A percentile compares a stretch with the other conserved stretches of the same genome.
phyloP scores from a whole-genome alignment of 37 sponge, comb jelly and placozoan genomes.

The Oscarella lobularis region DNA sequence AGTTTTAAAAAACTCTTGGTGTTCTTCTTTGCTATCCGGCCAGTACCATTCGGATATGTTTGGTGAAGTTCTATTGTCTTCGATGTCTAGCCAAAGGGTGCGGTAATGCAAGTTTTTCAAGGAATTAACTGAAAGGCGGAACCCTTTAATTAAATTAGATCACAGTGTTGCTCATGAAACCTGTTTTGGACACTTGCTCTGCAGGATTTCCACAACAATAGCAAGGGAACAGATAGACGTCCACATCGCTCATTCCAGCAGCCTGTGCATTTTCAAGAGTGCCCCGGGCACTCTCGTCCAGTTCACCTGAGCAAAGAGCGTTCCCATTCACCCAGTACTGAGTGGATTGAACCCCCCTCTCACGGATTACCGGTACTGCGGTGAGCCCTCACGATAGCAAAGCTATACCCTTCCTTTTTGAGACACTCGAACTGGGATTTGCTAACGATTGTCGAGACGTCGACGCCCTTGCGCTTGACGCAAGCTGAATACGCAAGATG shows the following conservation, averaged over 20 bases:
- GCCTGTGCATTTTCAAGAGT: conserved; percentile 56
- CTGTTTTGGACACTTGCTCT: conserved; percentile 60
- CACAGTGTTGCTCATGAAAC: too few relatives aligned
- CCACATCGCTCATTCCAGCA: conserved; percentile 53
- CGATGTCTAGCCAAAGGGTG: conserved; percentile 7
- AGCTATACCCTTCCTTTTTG: conserved; percentile 38
- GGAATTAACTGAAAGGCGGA: not conserved
- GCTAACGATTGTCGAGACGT: conserved; percentile 28
- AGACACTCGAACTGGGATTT: conserved; percentile 34
- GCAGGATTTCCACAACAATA: conserved; percentile 50
- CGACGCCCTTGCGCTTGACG: too few relatives aligned
- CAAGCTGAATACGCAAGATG: too few relatives aligned
- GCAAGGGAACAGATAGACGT: conserved; percentile 83
- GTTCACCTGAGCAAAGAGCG: conserved; percentile 20
- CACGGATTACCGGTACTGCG: not conserved
- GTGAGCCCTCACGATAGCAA: conserved; percentile 50
- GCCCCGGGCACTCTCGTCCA: conserved; percentile 33
- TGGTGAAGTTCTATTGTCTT: not conserved
- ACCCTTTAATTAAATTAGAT: too few relatives aligned
- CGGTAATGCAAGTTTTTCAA: not conserved
- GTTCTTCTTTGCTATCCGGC: conserved; percentile 15
- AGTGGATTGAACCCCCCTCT: too few relatives aligned
- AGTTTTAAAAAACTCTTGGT: conserved; percentile 65
- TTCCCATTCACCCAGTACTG: too few relatives aligned
- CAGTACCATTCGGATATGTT: conserved; percentile 34